Evolutionary conservation across 2,888 invertebrate species (phyloP), one percentile per base, ranked within the genome.

Genomic region (Caenorhabditis sp.): DNA sequence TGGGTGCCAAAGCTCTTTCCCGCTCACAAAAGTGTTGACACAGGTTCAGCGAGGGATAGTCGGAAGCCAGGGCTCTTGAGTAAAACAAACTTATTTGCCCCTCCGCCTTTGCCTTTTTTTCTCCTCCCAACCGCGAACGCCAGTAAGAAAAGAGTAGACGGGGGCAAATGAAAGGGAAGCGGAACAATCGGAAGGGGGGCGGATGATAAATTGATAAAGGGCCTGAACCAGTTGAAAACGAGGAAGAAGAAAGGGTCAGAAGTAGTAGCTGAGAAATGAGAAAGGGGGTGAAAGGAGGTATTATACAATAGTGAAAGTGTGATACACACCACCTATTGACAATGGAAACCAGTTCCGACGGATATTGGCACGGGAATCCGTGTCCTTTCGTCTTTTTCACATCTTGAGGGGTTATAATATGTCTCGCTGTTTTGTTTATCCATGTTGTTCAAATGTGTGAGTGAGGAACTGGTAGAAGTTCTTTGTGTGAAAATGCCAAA

Each of bases 1-100:
- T 30, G n/a, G n/a, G n/a, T n/a, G n/a, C n/a, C n/a, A n/a, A n/a
- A n/a, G n/a, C n/a, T n/a, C n/a, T n/a, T n/a, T n/a, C n/a, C n/a
- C n/a, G 35, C 35, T 35, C 35, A 9, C 13, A 35, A 35, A 35
- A 53, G 9, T 65, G 52, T 65, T 66, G 65, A 66, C 65, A 66
- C 22, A 56, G 65, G 65, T 66, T 66, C 65, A 66, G 35, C 22
- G 30, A 37, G 30, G 58, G 9, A 17, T 30, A 13, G 37, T 45
- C 7, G 41, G 24, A 30, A 30, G 46, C 15, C n/a, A n/a, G 24
- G 20, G 45, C 58, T 59, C 58, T 59, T 59, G 32, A 59, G 30
- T 32, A n/a, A 55, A 55, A 39, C 53, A 55, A 55, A 55, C 53
- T 35, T 37, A 52, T 52, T 5, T 17, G 11, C 35, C 11, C 11